phyloP scores from a whole-genome alignment of 2,888 invertebrate species.

The Celastrina argiolus region DNA sequence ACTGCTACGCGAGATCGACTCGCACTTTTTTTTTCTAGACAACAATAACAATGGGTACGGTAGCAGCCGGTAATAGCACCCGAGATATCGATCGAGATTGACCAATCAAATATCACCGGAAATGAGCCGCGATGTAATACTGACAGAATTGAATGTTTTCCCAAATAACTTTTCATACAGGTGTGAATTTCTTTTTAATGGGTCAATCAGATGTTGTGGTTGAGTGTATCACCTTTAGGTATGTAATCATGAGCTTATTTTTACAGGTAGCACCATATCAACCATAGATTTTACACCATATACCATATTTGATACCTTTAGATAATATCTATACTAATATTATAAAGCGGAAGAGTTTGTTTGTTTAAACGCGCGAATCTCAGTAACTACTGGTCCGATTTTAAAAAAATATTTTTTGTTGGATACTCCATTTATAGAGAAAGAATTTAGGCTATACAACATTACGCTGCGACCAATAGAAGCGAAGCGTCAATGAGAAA shows the following conservation, averaged over 20 bases:
- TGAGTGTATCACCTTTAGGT: not conserved
- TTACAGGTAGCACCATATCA: not conserved
- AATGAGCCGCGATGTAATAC: conserved; percentile 71
- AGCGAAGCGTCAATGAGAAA: too few species aligned
- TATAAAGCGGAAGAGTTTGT: too few species aligned
- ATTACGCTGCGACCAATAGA: too few species aligned
- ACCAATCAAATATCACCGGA: conserved; percentile 75
- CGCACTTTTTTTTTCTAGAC: conserved; percentile 43
- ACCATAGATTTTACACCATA: too few species aligned
- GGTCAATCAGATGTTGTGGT: conserved; percentile 3
- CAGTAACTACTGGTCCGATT: too few species aligned
- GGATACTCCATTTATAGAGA: too few species aligned
- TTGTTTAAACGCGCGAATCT: too few species aligned
- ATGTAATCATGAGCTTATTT: not conserved
- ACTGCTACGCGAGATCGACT: conserved; percentile 26
- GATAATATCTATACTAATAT: too few species aligned
- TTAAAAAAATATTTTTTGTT: too few species aligned
- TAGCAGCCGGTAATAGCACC: conserved; percentile 73
- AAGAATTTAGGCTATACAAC: too few species aligned
- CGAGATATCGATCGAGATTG: conserved; percentile 72
- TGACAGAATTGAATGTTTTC: conserved; percentile 60
- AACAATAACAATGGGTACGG: conserved; percentile 47
- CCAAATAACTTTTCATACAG: conserved; percentile 42
- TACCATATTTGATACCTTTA: too few species aligned
- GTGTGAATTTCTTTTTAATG: conserved; percentile 34